These are phyloP conservation scores for Aplochiton taeniatus DNA, from an alignment of 2,797 vertebrate species.

Conservation along the genomic window DNA sequence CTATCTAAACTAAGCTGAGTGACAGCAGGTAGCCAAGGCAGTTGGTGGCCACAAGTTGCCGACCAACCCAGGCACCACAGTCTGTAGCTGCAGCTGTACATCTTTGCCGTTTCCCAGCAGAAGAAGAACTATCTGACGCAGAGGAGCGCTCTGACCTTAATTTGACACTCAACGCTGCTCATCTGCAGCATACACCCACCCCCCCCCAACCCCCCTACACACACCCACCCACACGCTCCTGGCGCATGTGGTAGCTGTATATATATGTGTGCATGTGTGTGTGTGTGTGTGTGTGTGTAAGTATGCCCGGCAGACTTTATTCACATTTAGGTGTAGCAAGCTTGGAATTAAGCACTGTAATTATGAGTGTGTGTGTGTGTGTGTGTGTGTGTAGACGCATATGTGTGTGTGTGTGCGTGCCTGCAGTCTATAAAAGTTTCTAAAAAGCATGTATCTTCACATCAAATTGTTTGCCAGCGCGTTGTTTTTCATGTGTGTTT, in stretches of 20 bases:
- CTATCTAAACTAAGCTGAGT: too few species aligned
- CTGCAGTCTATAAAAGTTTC: too few species aligned
- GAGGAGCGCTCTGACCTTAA: conserved; percentile 14
- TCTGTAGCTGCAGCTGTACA: too few species aligned
- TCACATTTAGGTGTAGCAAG: too few species aligned
- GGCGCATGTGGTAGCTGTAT: conserved; percentile 6
- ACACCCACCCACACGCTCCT: conserved; percentile 13
- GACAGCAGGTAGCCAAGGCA: too few species aligned
- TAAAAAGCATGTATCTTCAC: too few species aligned
- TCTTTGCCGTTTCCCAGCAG: not conserved
- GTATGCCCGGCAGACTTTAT: conserved; percentile 10
- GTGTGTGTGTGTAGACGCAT: not conserved
- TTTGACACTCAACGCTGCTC: conserved; percentile 18
- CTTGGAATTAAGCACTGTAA: too few species aligned
- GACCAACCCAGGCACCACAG: too few species aligned
- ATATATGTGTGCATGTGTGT: conserved; percentile 10
- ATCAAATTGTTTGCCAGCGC: too few species aligned
- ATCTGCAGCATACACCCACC: not conserved
- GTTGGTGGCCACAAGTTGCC: too few species aligned
- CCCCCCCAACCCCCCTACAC: not conserved
- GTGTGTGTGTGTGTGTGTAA: conserved; percentile 16
- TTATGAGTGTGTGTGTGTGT: not conserved
- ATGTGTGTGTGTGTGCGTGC: not conserved
- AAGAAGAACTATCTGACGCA: not conserved
- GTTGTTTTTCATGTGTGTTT: not conserved